Evolutionary conservation across 2,113 vertebrate genomes (phyloP), one percentile per base, ranked within the genome.

Genomic region (Andinoacara biseriatus): DNA sequence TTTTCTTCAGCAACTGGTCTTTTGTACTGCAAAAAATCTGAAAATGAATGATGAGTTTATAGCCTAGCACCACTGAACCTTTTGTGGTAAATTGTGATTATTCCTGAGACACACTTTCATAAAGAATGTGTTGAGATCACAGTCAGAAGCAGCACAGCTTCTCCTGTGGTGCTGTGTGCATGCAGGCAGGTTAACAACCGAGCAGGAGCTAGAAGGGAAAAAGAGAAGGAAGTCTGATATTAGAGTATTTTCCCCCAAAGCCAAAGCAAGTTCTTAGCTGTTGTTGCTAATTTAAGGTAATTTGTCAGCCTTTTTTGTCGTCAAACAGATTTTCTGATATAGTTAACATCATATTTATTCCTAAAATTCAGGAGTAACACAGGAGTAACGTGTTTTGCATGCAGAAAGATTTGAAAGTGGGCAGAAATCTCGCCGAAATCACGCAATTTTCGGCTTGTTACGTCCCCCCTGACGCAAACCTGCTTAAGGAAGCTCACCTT

Each of bases 371-470:
- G n/a, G n/a, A n/a, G n/a, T n/a, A 24, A 67, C 0, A 24, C 24
- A 26, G 22, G 62, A 67, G 40, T 67, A 14, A 46, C 62, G 46
- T 26, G 38, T 67, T 46, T 67, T 0, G 43, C 24, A 67, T 43
- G 62, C 15, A 22, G n/a, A 67, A 17, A 46, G 38, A 65, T n/a
- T 63, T 63, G 61, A 65, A 65, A 10, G n/a, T 0, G 62, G n/a
- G 7, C 35, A 43, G 13, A 65, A 0, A 43, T 65, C 38, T 65
- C 17, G n/a, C 62, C 10, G 0, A 67, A 46, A 67, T 22, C 26
- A 26, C 2, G 10, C 10, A 20, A 29, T 20, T 20, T 31, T 9
- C 3, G 24, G 43, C 29, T 69, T 49, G 29, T 29, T 69, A 29
- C 18, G 40, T 20, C 15, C 46, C 46, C 15, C 15, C 14, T 49